These are phyloP conservation scores for Cosmia trapezina DNA, from an alignment of 2,888 invertebrate species.

Conservation along the genomic window DNA sequence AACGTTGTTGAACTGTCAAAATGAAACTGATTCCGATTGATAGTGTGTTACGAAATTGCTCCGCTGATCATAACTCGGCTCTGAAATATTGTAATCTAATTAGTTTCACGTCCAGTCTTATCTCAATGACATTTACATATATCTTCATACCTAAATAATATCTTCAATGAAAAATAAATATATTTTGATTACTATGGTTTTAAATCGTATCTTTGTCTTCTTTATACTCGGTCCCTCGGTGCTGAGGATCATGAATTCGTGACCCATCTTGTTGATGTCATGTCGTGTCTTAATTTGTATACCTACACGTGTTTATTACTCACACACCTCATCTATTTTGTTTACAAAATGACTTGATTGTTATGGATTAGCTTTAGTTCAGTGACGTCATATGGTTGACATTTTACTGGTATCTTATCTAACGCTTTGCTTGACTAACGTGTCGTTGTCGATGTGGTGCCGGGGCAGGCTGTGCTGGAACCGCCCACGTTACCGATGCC, in stretches of 20 bases:
- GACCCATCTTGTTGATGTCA: neutral
- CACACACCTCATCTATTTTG: conserved; percentile 13
- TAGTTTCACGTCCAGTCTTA: neutral
- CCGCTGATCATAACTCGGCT: neutral
- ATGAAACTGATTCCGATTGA: too few species aligned
- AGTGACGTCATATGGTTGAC: conserved; percentile 30
- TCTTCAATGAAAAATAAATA: neutral
- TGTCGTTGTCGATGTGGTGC: conserved; percentile 61
- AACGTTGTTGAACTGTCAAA: too few species aligned
- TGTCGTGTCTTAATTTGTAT: neutral
- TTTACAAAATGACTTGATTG: conserved; percentile 18
- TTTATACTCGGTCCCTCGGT: too few species aligned
- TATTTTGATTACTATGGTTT: neutral
- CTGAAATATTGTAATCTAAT: conserved; percentile 2
- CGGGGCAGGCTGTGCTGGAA: conserved; percentile 79
- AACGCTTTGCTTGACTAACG: conserved; percentile 68
- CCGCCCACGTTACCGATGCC: conserved; percentile 80
- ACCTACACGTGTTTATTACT: conserved; percentile 1
- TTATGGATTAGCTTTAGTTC: conserved; percentile 11
- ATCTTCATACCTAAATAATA: neutral
- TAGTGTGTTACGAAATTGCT: too few species aligned
- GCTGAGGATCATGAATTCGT: neutral
- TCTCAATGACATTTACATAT: neutral
- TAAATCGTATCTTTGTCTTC: neutral
- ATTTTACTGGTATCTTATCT: conserved; percentile 36